Conservation (phyloP, 2,797 vertebrate genomes). For the Diplodus puntazzo region DNA sequence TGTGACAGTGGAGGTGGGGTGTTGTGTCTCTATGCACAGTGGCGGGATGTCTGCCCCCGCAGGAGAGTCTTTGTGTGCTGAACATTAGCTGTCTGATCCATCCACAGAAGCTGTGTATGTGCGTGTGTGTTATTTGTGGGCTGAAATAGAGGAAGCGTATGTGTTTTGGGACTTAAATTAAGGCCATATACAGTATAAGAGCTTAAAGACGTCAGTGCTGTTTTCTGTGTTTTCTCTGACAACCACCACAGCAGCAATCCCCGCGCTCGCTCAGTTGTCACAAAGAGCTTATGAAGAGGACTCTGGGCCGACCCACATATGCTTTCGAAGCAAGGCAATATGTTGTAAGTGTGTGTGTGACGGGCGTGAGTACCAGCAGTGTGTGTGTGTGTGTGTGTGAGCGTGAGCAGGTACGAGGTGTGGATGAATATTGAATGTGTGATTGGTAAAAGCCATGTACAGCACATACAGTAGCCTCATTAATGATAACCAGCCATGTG, state of each 20-base stretch:
- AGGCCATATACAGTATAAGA: conserved; percentile 38
- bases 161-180: conserved; percentile 44
- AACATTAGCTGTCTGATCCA: conserved; percentile 54
- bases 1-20: conserved; percentile 39
- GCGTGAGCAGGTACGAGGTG: conserved; percentile 59
- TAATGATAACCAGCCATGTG: conserved; percentile 46
- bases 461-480: conserved; percentile 87
- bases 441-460: conserved; percentile 71
- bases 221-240: conserved; percentile 88
- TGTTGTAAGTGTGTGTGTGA: conserved; percentile 92
- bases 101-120: conserved; percentile 45
- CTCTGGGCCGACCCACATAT: conserved; percentile 95
- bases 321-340: conserved; percentile 98
- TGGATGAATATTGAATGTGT: conserved; percentile 78
- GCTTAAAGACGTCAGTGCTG: conserved; percentile 34
- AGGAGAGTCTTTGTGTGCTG: conserved; percentile 46
- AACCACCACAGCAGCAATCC: conserved; percentile 88
- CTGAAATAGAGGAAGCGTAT: conserved; percentile 10
- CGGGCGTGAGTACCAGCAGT: conserved; percentile 28
- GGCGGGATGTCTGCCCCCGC: conserved; percentile 39
- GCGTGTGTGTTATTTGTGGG: conserved; percentile 41
- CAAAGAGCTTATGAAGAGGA: conserved; percentile 99
- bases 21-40: conserved; percentile 37
- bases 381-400: conserved; percentile 29
- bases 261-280: conserved; percentile 93